Evolutionary conservation across 2,113 vertebrate genomes (phyloP).

Genomic region (Perca fluviatilis): DNA sequence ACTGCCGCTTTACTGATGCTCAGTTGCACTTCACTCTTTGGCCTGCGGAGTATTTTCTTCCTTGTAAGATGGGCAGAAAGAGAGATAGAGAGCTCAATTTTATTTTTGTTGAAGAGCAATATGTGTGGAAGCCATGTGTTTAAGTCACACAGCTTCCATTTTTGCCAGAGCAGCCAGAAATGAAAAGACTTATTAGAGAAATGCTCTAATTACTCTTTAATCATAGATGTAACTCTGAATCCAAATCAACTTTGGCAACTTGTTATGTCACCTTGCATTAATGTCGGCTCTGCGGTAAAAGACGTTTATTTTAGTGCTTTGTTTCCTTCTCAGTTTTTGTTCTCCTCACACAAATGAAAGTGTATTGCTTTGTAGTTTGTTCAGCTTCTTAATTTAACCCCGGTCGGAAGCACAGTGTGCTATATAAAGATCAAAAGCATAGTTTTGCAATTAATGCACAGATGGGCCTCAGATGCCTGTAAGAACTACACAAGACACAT

Average conservation of each 20-base stretch:
- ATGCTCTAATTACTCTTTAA: conserved; percentile 42
- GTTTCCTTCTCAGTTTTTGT: conserved; percentile 41
- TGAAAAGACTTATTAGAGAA: neutral
- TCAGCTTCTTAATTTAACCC: conserved; percentile 50
- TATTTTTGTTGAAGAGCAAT: conserved; percentile 6
- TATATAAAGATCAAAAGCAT: conserved; percentile 73
- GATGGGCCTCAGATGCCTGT: conserved; percentile 53
- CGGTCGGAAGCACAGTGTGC: conserved; percentile 32
- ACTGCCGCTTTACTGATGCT: conserved; percentile 59
- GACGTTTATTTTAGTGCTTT: conserved; percentile 66
- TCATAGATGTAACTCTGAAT: conserved; percentile 41
- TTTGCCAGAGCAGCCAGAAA: conserved; percentile 1
- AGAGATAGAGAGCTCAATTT: conserved; percentile 20
- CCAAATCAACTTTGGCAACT: conserved; percentile 49
- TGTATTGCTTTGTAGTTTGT: conserved; percentile 49
- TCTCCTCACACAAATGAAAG: conserved; percentile 35
- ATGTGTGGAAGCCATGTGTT: conserved; percentile 15
- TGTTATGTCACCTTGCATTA: conserved; percentile 55
- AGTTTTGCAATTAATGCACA: conserved; percentile 52
- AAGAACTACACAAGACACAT: conserved; percentile 23
- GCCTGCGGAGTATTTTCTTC: conserved; percentile 38
- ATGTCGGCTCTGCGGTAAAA: conserved; percentile 32
- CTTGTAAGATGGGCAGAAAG: conserved; percentile 10
- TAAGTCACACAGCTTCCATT: conserved; percentile 29
- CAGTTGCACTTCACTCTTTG: conserved; percentile 35